Evolutionary conservation across 2,888 invertebrate genomes (phyloP), one percentile per base, ranked within the genome.

Genomic region (Blastobasis adustella): DNA sequence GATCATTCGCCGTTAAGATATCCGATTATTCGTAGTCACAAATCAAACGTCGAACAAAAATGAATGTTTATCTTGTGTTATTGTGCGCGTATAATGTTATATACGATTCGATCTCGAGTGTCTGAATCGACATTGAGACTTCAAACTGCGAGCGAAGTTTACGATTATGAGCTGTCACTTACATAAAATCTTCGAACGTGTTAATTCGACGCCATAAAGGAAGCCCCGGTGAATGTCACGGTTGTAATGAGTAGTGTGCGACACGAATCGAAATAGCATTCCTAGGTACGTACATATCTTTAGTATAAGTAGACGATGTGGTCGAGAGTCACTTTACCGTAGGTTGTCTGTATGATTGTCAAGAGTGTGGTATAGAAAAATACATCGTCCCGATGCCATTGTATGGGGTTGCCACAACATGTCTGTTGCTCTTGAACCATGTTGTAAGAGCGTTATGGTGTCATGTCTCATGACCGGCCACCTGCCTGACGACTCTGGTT

Each of bases 131-230:
- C 38, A 36, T 49, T 46, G 10, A 45, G 37, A 38, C 43, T 6
- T 48, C 46, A 45, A 44, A 47, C 49, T 49, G 45, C 23, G 38
- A 45, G 8, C 3, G 37, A 23, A 49, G 37, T 52, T 52, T 49
- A 52, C 42, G 48, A 45, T 52, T 52, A 52, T 49, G 40, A 23
- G 40, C 40, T 37, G 37, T 37, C 37, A 38, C 45, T 6, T n/a
- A 50, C 39, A 23, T 45, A 23, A 23, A 23, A 10, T 38, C 37
- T 47, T 49, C 43, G 40, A 23, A 69, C 68, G 75, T 75, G 78
- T 74, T 76, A 73, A 73, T 75, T 75, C 67, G 67, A 66, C 61
- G 66, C 60, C 58, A 66, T 71, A 69, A 75, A 72, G 58, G 65
- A 58, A 64, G 59, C 60, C 63, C 60, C 66, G 66, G 66, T 60